A percentile compares a stretch with the other conserved stretches of the same genome.
Evolutionary conservation across 2,113 vertebrate genomes (phyloP).

Genomic region (Muscicapa adusta): DNA sequence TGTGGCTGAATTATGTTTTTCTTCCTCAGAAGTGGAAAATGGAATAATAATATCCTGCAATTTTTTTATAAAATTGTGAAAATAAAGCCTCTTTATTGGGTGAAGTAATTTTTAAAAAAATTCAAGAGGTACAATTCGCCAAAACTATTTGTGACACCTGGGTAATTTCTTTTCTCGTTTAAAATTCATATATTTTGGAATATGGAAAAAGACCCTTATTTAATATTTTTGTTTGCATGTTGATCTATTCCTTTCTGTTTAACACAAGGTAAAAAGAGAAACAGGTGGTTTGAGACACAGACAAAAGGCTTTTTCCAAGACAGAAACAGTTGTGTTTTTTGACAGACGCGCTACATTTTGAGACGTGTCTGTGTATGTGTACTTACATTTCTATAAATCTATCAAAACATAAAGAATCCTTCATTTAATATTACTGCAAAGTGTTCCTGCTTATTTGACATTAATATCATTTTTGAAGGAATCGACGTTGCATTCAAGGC

Average conservation of each 20-base stretch:
- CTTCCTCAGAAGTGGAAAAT: background rate
- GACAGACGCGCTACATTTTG: background rate
- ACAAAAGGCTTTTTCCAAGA: background rate
- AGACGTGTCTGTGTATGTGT: background rate
- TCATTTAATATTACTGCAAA: conserved; percentile 70
- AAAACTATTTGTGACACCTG: background rate
- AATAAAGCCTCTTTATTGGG: background rate
- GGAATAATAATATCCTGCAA: background rate
- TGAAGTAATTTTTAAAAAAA: background rate
- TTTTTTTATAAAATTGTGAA: background rate
- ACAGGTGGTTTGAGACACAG: conserved; percentile 14
- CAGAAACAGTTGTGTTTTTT: background rate
- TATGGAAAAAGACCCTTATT: background rate
- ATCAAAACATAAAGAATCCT: conserved; percentile 67
- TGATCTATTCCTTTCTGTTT: background rate
- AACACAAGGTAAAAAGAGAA: background rate
- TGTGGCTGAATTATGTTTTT: background rate
- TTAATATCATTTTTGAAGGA: conserved; percentile 84
- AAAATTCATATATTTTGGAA: background rate
- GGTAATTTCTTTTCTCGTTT: background rate
- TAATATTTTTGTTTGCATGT: background rate
- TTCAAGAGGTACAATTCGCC: background rate
- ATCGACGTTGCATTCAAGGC: conserved; percentile 76
- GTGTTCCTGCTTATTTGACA: conserved; percentile 78
- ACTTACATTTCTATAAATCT: conserved; percentile 48